Evolutionary conservation across 1,140 invertebrate genomes (phyloP).

Genomic region (Heliconius hermathena): DNA sequence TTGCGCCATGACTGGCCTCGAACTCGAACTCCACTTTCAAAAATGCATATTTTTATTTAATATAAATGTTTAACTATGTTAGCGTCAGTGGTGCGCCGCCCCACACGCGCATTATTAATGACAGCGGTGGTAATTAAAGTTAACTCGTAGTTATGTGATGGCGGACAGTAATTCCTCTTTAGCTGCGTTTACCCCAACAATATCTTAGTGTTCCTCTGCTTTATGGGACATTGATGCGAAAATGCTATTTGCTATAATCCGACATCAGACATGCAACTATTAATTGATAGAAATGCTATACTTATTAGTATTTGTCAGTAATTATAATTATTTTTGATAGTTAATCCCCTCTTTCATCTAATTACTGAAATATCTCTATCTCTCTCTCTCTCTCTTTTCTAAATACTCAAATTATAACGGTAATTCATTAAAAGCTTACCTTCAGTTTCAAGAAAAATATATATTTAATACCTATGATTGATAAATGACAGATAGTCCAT

Average conservation of each 20-base stretch:
- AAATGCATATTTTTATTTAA: not conserved
- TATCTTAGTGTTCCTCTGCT: slow-evolving; percentile 49
- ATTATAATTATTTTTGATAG: no score
- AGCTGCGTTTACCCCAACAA: slow-evolving; percentile 54
- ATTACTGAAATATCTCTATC: no score
- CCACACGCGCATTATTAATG: slow-evolving; percentile 49
- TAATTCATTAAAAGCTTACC: no score
- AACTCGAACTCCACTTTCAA: no score
- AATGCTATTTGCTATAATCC: slow-evolving; percentile 22
- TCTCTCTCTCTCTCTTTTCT: no score
- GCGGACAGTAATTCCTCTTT: slow-evolving; percentile 66
- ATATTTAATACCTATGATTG: no score
- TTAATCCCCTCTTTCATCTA: no score
- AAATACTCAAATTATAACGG: no score
- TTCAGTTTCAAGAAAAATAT: no score
- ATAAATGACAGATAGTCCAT: no score
- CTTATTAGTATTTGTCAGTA: not conserved
- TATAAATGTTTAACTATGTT: slow-evolving; percentile 1
- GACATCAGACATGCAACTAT: slow-evolving; percentile 7
- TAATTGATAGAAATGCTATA: not conserved
- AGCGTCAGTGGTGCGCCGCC: not conserved
- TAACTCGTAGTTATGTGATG: slow-evolving; percentile 60
- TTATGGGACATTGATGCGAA: slow-evolving; percentile 52
- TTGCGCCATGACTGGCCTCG: no score
- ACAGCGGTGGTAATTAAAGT: slow-evolving; percentile 58